These are phyloP conservation scores for Ceratina australensis DNA, from an alignment of 1,140 invertebrate genomes.

Conservation along the genomic window DNA sequence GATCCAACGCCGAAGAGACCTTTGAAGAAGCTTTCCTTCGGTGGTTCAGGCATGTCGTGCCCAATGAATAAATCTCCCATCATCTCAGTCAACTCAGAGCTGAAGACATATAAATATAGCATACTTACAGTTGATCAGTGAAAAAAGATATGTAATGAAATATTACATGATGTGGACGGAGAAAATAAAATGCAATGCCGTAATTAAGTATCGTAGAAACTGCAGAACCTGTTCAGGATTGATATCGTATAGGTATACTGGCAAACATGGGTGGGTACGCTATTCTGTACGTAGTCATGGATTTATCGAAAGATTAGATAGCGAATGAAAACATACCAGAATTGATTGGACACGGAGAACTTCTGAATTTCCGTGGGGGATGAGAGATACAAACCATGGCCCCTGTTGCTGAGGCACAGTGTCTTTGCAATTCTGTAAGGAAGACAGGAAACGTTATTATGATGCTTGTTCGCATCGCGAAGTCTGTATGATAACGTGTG, in stretches of 20 bases:
- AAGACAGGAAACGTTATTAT: conserved; percentile 13
- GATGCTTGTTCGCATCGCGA: background rate
- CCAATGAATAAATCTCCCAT: conserved; percentile 94
- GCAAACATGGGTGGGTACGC: too few relatives aligned
- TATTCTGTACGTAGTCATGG: too few relatives aligned
- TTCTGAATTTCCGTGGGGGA: conserved; percentile 98
- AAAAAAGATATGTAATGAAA: too few relatives aligned
- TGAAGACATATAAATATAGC: conserved; percentile 79
- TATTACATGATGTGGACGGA: too few relatives aligned
- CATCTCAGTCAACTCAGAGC: conserved; percentile 94
- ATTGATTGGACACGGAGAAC: conserved; percentile 95
- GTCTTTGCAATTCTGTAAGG: conserved; percentile 94
- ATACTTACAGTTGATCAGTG: background rate
- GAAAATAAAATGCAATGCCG: too few relatives aligned
- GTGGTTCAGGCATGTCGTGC: conserved; percentile 96
- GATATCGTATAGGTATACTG: too few relatives aligned
- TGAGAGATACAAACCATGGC: conserved; percentile 95
- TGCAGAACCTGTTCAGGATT: too few relatives aligned
- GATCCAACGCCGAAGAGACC: conserved; percentile 94
- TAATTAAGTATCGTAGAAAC: too few relatives aligned
- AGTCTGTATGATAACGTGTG: conserved; percentile 24
- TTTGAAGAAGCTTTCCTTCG: conserved; percentile 97
- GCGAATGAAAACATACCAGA: conserved; percentile 85
- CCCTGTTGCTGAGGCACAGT: conserved; percentile 97
- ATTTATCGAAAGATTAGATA: too few relatives aligned